phyloP scores from a whole-genome alignment of 2,888 invertebrate genomes.

The Erpobdella octoculata region DNA sequence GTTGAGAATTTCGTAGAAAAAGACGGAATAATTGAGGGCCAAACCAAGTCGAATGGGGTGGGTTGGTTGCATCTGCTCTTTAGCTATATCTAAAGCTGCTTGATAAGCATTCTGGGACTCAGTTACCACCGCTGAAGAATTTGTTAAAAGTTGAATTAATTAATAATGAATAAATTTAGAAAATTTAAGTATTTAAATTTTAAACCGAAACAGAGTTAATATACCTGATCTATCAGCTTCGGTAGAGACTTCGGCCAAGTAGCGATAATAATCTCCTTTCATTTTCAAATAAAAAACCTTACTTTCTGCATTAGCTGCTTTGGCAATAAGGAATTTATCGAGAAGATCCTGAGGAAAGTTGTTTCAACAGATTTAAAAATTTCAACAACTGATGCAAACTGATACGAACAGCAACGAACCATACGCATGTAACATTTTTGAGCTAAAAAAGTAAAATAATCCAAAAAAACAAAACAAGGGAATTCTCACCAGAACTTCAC shows the following conservation, averaged over 20 bases:
- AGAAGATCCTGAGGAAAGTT: conserved; percentile 73
- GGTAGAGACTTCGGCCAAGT: conserved; percentile 96
- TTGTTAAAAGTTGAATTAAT: background rate
- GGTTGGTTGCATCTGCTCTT: conserved; percentile 96
- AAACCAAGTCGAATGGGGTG: conserved; percentile 97
- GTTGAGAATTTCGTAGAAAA: conserved; percentile 99
- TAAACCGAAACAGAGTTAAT: too few species aligned
- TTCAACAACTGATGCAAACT: background rate
- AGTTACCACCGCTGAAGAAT: conserved; percentile 23
- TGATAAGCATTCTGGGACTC: conserved; percentile 32
- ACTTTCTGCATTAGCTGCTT: conserved; percentile 95
- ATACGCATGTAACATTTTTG: background rate
- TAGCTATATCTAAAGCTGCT: conserved; percentile 64
- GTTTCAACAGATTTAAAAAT: background rate
- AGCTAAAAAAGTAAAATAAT: too few species aligned
- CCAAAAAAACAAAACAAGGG: too few species aligned
- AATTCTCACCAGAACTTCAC: conserved; percentile 90
- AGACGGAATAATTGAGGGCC: conserved; percentile 99
- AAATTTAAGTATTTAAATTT: too few species aligned
- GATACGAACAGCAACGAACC: background rate
- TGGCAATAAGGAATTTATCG: conserved; percentile 96
- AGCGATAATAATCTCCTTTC: conserved; percentile 99
- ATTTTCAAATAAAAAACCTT: conserved; percentile 99
- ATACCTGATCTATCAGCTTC: conserved; percentile 76
- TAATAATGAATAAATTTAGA: too few species aligned